Conservation (phyloP, 1,140 invertebrate genomes). For the Teleopsis dalmanni region DNA sequence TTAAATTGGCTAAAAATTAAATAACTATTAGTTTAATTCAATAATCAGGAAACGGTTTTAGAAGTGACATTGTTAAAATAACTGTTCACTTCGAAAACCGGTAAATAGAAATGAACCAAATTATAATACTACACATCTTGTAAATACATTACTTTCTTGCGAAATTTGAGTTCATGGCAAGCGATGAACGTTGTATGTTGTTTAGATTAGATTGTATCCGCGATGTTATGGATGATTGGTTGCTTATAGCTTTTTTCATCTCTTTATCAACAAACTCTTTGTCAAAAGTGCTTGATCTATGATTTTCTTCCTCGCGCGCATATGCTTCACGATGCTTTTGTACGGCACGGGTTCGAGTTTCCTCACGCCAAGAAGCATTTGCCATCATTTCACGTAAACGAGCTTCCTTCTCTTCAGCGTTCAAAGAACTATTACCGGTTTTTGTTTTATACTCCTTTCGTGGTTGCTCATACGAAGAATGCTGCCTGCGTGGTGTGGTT, state of each 20-base stretch:
- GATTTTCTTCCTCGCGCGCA: constrained; percentile 50
- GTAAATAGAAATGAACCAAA: too few species aligned
- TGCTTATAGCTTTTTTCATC: constrained; percentile 56
- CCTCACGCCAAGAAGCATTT: constrained; percentile 66
- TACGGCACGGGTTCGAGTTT: constrained; percentile 57
- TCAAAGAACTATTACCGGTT: constrained; percentile 42
- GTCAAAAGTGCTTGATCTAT: constrained; percentile 43
- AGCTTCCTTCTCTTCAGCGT: constrained; percentile 63
- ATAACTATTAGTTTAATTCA: too few species aligned
- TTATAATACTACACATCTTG: too few species aligned
- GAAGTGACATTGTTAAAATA: too few species aligned
- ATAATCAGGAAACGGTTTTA: too few species aligned
- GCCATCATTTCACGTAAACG: constrained; percentile 72
- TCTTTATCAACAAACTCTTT: constrained; percentile 54
- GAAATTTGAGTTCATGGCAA: constrained; percentile 66
- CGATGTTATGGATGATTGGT: constrained; percentile 59
- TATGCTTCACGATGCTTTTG: constrained; percentile 58
- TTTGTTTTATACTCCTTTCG: not conserved
- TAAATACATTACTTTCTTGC: constrained; percentile 50
- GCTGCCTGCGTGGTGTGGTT: not conserved
- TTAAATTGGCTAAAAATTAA: too few species aligned
- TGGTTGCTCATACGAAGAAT: not conserved
- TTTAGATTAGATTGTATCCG: constrained; percentile 74
- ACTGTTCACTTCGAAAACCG: too few species aligned
- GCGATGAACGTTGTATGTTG: constrained; percentile 64